Base-by-base conservation (phyloP, 2,797 vertebrate genomes). In the Halcyon chelicuti region DNA sequence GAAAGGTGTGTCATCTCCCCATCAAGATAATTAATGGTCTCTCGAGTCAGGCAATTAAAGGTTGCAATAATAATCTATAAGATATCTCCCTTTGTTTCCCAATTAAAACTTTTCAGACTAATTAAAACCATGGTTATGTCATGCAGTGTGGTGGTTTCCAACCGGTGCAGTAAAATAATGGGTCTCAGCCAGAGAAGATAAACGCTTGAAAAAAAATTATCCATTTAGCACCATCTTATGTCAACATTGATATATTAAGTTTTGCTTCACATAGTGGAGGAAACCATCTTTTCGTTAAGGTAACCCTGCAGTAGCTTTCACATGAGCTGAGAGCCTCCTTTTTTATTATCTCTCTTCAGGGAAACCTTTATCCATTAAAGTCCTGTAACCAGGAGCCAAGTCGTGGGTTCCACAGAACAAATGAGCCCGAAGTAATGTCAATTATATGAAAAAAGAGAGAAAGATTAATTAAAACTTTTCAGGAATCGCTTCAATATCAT, bases 381-480 rank as follows among this genome's bases (percentile, higher is more conserved):
- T 51, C 65, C 66, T 49, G 67, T 62, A 88, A 80, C 90, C 72
- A 66, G 3, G 33, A 97, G 95, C 78, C 67, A 88, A 94, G 40
- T 66, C 82, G 88, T 81, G 62, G 72, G 68, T 77, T 91, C 91
- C 93, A 77, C 4, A 12, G 83, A 95, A 93, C 61, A 93, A 91
- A 84, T 85, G 93, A 97, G 86, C 88, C 72, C 94, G 92, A 95
- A 92, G 80, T 92, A 95, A 93, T 85, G 96, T 92, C 96, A 97
- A 96, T 96, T 97, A 96, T 31, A 91, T 4, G 86, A 88, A 94
- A 84, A 96, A 97, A 95, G 88, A 81, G 70, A 70, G 86, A 96
- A 82, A 96, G 96, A 97, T 97, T 98, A 98, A 98, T 97, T 97
- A 97, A 97, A 98, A 97, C 89, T 98, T 96, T 97, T 96, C 82